phyloP scores from a whole-genome alignment of 2,113 vertebrate species.

The Tenebrosternarchus preto region DNA sequence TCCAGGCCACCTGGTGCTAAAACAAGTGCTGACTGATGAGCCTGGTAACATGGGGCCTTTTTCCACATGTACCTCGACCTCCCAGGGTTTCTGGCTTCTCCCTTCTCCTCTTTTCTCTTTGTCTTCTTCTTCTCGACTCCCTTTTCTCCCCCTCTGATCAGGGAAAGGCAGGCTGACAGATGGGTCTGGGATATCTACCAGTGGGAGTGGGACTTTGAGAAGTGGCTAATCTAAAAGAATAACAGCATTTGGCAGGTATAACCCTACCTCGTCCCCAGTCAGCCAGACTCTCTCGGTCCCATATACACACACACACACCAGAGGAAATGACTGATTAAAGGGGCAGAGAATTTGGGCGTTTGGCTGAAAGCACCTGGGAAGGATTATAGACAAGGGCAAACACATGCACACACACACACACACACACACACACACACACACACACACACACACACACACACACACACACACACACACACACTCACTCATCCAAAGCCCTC shows the following conservation, averaged over 20 bases:
- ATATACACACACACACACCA: not conserved
- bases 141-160: slow-evolving; percentile 28
- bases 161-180: slow-evolving; percentile 60
- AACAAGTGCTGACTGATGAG: not conserved
- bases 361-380: slow-evolving; percentile 57
- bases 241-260: slow-evolving; percentile 53
- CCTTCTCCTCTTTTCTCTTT: slow-evolving; percentile 53
- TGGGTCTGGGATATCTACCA: slow-evolving; percentile 60
- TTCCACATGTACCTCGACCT: slow-evolving; percentile 28
- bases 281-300: not conserved
- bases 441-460: slow-evolving; percentile 31
- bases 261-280: slow-evolving; percentile 31
- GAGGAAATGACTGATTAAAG: slow-evolving; percentile 50
- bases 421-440: slow-evolving; percentile 29
- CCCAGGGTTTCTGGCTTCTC: slow-evolving; percentile 19
- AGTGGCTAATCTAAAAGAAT: slow-evolving; percentile 54
- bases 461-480: slow-evolving; percentile 29
- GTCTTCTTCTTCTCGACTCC: slow-evolving; percentile 33
- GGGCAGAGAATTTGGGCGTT: slow-evolving; percentile 36
- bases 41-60: slow-evolving; percentile 17
- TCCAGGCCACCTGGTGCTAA: slow-evolving; percentile 11
- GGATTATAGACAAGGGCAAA: slow-evolving; percentile 48
- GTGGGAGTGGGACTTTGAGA: slow-evolving; percentile 49
- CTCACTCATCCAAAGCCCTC: slow-evolving; percentile 15
- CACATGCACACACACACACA: not conserved